Percentiles rank a stretch among this genome's conserved stretches.
phyloP scores from a whole-genome alignment of 1,140 invertebrate genomes.

The Rhagoletis pomonella region DNA sequence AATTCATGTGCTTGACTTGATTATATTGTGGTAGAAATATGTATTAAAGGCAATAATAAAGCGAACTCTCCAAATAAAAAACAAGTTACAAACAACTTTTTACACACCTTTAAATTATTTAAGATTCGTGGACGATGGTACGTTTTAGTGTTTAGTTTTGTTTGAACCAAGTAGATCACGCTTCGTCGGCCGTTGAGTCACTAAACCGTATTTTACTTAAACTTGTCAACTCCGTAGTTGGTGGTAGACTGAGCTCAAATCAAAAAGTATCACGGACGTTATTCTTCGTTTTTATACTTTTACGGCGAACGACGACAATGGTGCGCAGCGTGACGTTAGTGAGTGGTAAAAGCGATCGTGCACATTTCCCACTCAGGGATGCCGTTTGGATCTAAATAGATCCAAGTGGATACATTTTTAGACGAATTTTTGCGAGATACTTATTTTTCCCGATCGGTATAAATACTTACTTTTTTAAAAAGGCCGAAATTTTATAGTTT shows the following conservation, averaged over 20 bases:
- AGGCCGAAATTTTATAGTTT: too few species aligned
- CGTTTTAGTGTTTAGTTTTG: background rate
- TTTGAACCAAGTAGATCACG: background rate
- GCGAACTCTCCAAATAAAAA: background rate
- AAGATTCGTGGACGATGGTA: background rate
- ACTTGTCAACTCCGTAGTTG: constrained; percentile 67
- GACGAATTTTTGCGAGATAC: too few species aligned
- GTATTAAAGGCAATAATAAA: background rate
- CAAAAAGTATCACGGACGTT: constrained; percentile 68
- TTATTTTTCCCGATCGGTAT: too few species aligned
- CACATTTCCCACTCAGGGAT: constrained; percentile 9
- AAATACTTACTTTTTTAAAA: too few species aligned
- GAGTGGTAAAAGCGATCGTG: background rate
- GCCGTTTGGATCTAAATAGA: too few species aligned
- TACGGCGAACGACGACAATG: background rate
- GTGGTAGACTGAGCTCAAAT: constrained; percentile 69
- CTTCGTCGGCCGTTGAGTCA: constrained; percentile 9
- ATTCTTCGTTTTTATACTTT: constrained; percentile 69
- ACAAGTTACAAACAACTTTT: constrained; percentile 27
- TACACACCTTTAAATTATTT: constrained; percentile 46
- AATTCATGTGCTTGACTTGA: constrained; percentile 12
- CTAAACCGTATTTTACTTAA: constrained; percentile 14
- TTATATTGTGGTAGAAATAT: background rate
- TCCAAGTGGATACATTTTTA: too few species aligned
- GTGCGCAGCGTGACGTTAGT: constrained; percentile 50